phyloP scores from a whole-genome alignment of 2,113 vertebrate species.

The Eublepharis macularius region DNA sequence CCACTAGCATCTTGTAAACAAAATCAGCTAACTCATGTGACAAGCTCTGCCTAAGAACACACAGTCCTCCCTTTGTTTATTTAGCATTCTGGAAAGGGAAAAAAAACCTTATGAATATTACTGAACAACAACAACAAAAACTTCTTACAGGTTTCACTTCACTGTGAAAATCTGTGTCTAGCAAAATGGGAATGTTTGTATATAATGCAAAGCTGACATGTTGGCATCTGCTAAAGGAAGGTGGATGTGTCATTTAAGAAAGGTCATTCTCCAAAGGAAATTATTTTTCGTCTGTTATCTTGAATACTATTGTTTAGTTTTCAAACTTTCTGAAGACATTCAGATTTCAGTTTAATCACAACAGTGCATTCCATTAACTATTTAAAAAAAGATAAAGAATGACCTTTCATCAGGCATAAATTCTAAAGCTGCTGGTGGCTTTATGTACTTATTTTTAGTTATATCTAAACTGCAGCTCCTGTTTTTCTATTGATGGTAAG shows the following conservation, averaged over 20 bases:
- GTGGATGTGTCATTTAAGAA: conserved; percentile 64
- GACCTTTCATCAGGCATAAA: conserved; percentile 68
- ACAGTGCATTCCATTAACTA: conserved; percentile 59
- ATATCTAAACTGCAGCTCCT: conserved; percentile 36
- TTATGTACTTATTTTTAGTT: conserved; percentile 64
- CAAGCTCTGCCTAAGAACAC: conserved; percentile 15
- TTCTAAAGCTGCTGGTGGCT: conserved; percentile 43
- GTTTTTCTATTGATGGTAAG: conserved; percentile 20
- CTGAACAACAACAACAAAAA: conserved; percentile 41
- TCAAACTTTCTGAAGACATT: conserved; percentile 67
- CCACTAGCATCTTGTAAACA: conserved; percentile 61
- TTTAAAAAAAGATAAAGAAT: conserved; percentile 59
- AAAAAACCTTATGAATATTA: conserved; percentile 57
- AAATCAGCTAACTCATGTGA: conserved; percentile 45
- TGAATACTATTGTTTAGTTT: conserved; percentile 60
- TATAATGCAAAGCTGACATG: conserved; percentile 58
- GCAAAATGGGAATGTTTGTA: conserved; percentile 51
- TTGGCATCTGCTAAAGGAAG: conserved; percentile 58
- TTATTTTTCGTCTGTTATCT: conserved; percentile 65
- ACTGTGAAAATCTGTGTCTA: conserved; percentile 52
- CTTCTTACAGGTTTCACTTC: conserved; percentile 9
- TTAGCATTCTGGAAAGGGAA: conserved; percentile 11
- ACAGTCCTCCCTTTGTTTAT: conserved; percentile 17
- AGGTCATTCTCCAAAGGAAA: conserved; percentile 66
- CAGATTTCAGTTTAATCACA: conserved; percentile 61